phyloP scores from a whole-genome alignment of 2,888 invertebrate genomes.

The Apotomis betuletana region DNA sequence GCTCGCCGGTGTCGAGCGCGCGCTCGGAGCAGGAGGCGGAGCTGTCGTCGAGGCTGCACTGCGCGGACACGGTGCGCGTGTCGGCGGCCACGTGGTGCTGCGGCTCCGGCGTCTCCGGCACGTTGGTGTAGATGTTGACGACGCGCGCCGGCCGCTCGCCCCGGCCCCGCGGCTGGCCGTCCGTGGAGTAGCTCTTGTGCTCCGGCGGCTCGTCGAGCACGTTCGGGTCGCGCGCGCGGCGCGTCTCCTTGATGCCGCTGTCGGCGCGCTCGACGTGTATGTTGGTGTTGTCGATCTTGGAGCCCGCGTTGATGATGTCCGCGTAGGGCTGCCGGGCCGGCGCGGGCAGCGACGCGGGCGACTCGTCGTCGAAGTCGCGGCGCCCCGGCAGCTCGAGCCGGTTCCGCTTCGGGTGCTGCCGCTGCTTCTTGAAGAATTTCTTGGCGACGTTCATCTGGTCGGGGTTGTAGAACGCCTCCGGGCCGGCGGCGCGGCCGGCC shows the following conservation, averaged over 20 bases:
- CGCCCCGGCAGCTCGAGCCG: constrained; percentile 87
- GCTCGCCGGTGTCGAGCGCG: constrained; percentile 77
- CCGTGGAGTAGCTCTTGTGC: constrained; percentile 70
- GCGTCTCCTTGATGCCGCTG: constrained; percentile 82
- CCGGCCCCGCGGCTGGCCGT: constrained; percentile 71
- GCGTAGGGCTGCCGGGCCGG: constrained; percentile 79
- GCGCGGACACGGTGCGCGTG: constrained; percentile 87
- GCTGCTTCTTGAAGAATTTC: constrained; percentile 95
- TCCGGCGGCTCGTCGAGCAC: constrained; percentile 85
- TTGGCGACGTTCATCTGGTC: constrained; percentile 96
- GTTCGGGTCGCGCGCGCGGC: constrained; percentile 85
- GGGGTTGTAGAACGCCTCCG: constrained; percentile 95
- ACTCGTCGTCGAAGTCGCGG: constrained; percentile 82
- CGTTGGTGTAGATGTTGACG: constrained; percentile 86
- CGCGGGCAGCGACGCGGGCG: constrained; percentile 78
- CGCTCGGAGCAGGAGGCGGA: constrained; percentile 84
- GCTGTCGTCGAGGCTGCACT: constrained; percentile 88
- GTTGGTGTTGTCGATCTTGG: constrained; percentile 92
- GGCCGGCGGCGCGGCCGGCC: constrained; percentile 81
- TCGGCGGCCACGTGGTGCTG: constrained; percentile 82
- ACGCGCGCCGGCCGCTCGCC: constrained; percentile 69
- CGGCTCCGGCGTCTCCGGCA: constrained; percentile 84
- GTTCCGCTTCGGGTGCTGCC: constrained; percentile 88
- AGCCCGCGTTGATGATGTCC: constrained; percentile 86
- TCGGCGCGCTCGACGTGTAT: constrained; percentile 86